phyloP scores from a whole-genome alignment of 2,888 invertebrate species.

The Leptogaster cylindrica region DNA sequence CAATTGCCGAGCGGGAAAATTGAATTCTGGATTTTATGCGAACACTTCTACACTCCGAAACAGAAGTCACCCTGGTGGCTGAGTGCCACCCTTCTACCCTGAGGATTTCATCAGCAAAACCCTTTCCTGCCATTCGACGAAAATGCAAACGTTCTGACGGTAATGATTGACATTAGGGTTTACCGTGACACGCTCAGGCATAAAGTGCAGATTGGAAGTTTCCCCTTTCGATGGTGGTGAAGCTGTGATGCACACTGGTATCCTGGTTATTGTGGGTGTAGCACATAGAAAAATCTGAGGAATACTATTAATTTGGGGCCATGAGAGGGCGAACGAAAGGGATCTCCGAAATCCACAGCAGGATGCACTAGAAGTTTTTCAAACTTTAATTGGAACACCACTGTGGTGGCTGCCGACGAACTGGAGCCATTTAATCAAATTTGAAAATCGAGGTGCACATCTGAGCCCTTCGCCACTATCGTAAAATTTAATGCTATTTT shows the following conservation, averaged over 20 bases:
- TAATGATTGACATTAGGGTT: conserved; percentile 48
- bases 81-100: conserved; percentile 7
- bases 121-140: conserved; percentile 28
- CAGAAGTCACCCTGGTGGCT: conserved; percentile 43
- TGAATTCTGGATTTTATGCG: conserved; percentile 47
- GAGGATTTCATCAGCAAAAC: conserved; percentile 22
- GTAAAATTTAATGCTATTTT: conserved; percentile 44
- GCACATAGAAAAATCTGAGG: conserved; percentile 39
- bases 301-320: conserved; percentile 45
- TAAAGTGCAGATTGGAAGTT: conserved; percentile 47
- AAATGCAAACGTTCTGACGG: conserved; percentile 47
- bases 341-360: background rate
- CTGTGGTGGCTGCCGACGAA: conserved; percentile 2
- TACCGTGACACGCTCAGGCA: conserved; percentile 46
- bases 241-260: background rate
- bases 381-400: conserved; percentile 34
- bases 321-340: background rate
- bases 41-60: conserved; percentile 35
- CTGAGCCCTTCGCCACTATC: conserved; percentile 44
- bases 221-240: conserved; percentile 26
- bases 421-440: conserved; percentile 46
- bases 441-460: conserved; percentile 44
- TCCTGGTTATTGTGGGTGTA: conserved; percentile 35
- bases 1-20: conserved; percentile 46
- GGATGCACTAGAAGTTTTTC: conserved; percentile 29